Evolutionary conservation across 1,140 invertebrate genomes (phyloP).

Genomic region (Pseudomyrmex pallidus): DNA sequence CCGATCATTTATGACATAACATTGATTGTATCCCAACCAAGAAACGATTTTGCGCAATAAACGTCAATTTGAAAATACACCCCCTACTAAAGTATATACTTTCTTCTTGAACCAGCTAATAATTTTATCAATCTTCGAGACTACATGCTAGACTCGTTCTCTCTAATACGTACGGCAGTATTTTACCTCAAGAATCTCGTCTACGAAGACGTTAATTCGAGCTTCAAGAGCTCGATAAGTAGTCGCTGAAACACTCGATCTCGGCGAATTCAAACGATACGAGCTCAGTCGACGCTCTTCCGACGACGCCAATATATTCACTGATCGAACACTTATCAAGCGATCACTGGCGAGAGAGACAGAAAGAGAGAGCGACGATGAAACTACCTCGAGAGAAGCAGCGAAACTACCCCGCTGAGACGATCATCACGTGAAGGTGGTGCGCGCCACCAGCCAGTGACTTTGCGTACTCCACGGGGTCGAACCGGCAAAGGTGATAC

Average conservation of each 20-base stretch:
- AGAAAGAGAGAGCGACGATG: conserved; percentile 2
- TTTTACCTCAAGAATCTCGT: conserved; percentile 41
- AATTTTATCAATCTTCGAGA: conserved; percentile 16
- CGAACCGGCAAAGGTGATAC: conserved; percentile 5
- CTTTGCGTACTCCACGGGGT: conserved; percentile 20
- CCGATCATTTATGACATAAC: conserved; percentile 49
- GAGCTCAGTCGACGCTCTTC: background rate
- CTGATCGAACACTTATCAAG: conserved; percentile 12
- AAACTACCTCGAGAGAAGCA: conserved; percentile 47
- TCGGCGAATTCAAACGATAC: background rate
- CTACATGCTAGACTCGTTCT: background rate
- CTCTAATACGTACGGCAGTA: background rate
- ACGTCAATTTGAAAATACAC: conserved; percentile 30
- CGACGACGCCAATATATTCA: conserved; percentile 3
- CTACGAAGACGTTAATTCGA: conserved; percentile 24
- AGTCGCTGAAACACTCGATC: conserved; percentile 5
- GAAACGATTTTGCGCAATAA: conserved; percentile 45
- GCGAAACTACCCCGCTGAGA: conserved; percentile 68
- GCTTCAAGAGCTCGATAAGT: conserved; percentile 17
- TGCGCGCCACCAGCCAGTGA: conserved; percentile 67
- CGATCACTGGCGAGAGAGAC: conserved; percentile 1
- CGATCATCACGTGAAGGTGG: conserved; percentile 79
- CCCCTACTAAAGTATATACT: background rate
- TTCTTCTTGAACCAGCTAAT: background rate
- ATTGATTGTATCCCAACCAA: conserved; percentile 40